phyloP scores from a whole-genome alignment of 2,888 invertebrate species.

The Biston stratarius region DNA sequence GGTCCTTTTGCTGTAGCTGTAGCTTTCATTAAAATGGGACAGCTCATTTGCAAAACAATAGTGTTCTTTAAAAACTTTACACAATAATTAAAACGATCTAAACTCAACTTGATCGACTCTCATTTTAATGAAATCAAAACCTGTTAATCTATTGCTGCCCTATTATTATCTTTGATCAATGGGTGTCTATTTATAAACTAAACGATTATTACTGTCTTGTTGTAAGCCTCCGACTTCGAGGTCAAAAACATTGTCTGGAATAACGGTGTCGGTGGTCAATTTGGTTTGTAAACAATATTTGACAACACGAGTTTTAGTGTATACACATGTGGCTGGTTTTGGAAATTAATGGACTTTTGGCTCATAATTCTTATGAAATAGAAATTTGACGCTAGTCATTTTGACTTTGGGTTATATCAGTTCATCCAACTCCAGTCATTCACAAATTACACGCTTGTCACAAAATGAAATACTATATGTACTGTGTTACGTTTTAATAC shows the following conservation, averaged over 20 bases:
- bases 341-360: constrained; percentile 44
- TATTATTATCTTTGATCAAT: constrained; percentile 46
- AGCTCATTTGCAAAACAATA: neutral
- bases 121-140: constrained; percentile 49
- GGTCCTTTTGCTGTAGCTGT: constrained; percentile 55
- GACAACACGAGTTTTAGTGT: constrained; percentile 63
- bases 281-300: constrained; percentile 81
- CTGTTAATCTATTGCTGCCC: constrained; percentile 42
- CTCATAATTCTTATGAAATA: neutral
- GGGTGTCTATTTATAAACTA: constrained; percentile 63
- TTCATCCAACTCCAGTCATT: constrained; percentile 41
- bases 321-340: constrained; percentile 63
- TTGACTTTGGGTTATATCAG: neutral
- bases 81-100: no score
- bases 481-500: constrained; percentile 30
- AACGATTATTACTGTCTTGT: constrained; percentile 75
- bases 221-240: constrained; percentile 80
- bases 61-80: neutral
- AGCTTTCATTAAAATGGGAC: constrained; percentile 52
- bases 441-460: constrained; percentile 43
- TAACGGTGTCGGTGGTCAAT: constrained; percentile 85
- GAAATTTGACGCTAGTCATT: constrained; percentile 9
- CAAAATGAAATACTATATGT: constrained; percentile 28
- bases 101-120: constrained; percentile 34
- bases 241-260: constrained; percentile 82